Base-by-base conservation (phyloP, 2,888 invertebrate genomes). In the Notodromas monacha region DNA sequence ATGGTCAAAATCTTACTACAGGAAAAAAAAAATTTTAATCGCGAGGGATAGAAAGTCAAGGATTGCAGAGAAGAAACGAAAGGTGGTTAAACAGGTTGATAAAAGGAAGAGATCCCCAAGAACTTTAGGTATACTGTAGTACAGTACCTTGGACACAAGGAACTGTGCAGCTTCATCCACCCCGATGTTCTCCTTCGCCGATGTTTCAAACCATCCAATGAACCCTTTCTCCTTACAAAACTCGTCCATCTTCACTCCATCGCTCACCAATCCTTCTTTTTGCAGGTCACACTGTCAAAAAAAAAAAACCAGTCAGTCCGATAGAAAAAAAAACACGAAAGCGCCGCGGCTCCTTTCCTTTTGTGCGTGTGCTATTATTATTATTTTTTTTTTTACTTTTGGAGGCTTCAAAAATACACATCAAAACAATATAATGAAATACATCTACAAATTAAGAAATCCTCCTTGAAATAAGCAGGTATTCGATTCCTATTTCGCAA, bases 161-260 rank as follows among this genome's bases (percentile, higher is more conserved):
- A 70, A 69, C 43, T 68, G 62, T 3, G 81, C 77, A 26, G 89
- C 76, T 47, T 89, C 84, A 47, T 89, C 86, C 31, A 92, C 84
- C 48, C 89, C 79, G 32, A 79, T 67, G 45, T 81, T 79, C 45
- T 86, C 84, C 50, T 81, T 86, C 28, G 86, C 86, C 1, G 84
- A 86, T 1, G 84, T 86, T 53, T 84, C 77, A 47, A 70, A 84
- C 84, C 86, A 89, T 11, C 74, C 74, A 10, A 72, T 61, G 49
- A 89, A 89, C 1, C 77, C 74, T 42, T 79, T 70, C 43, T 84
- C 77, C 41, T 65, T 63, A 43, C 81, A 84, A 47, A 74, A 79
- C 42, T 79, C 74, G 41, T 86, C 79, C 69, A 89, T 77, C 50
- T 74, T 74, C 8, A 60, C 52, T 3, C 66, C 59, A 35, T 63